Evolutionary conservation across 2,888 invertebrate genomes (phyloP).

Genomic region (Hetaerina titia): DNA sequence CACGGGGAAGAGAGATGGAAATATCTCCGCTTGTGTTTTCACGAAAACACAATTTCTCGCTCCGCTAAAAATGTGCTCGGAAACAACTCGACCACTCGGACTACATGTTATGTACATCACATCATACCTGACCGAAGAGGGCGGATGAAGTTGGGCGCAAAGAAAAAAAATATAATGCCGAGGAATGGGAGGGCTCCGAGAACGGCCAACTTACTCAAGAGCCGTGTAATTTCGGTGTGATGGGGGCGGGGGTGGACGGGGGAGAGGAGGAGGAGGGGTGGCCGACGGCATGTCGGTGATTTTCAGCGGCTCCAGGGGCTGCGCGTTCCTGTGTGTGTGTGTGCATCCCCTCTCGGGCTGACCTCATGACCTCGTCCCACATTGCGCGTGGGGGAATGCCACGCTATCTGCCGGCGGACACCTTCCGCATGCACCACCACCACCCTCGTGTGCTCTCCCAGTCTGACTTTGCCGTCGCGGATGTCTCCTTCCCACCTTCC

Average conservation of each 20-base stretch:
- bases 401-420: not conserved
- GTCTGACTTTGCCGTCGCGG: not conserved
- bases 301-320: not conserved
- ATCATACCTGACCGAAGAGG: not conserved
- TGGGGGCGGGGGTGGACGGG: not conserved
- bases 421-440: not conserved
- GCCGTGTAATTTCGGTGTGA: not conserved
- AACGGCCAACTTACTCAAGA: not conserved
- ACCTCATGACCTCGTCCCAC: conserved; percentile 15
- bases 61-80: not conserved
- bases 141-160: not conserved
- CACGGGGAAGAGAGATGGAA: not conserved
- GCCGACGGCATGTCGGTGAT: not conserved
- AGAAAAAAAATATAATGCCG: not conserved
- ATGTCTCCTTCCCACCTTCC: too few relatives aligned
- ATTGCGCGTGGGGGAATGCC: not conserved
- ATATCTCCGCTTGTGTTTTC: not conserved
- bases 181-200: not conserved
- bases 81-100: not conserved
- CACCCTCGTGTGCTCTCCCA: not conserved
- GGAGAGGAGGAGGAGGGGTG: not conserved
- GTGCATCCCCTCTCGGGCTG: not conserved
- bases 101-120: not conserved
- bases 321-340: not conserved
- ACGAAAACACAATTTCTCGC: not conserved